Base-by-base conservation (phyloP, 2,113 vertebrate species). In the Aegotheles bennettii region DNA sequence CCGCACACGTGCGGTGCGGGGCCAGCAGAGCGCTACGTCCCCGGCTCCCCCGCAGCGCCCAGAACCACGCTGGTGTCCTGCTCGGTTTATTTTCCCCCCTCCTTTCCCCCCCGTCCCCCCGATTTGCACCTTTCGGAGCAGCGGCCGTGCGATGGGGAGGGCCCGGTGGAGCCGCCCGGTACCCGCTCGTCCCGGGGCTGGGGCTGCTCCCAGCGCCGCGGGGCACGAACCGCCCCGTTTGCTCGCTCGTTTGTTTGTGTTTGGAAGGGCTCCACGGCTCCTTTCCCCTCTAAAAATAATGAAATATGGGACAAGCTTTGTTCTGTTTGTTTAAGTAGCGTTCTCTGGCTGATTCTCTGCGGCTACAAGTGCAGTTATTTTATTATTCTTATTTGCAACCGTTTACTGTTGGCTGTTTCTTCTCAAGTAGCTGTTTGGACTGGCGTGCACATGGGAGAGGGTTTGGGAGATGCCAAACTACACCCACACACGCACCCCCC, bases 251-350 rank as follows among this genome's bases (percentile, higher is more conserved):
- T 88, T 93, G 64, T 93, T 92, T 94, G 93, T 83, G 75, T 93
- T 94, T 83, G 91, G 83, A 69, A 93, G 4, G 54, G 53, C 59
- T 93, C 67, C 86, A 6, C 88, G 29, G 75, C 70, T 94, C 85
- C 35, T 73, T 94, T 23, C 78, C 70, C 56, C 75, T 85, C 67
- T 73, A 80, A 95, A 95, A 95, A 92, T 83, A 61, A 90, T 83
- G 94, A 95, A 94, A 90, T 92, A 94, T 47, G 89, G 86, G 61
- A 36, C 67, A 16, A 83, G 93, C 89, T 92, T 60, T 36, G 70
- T 73, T 90, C 67, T 92, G 85, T 96, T 94, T 95, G 92, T 95
- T 96, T 92, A 92, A 96, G 95, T 90, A 95, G 92, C 85, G 1
- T 93, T 90, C 57, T 73, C 83, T 80, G 92, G 88, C 75, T 93